Percentiles rank a stretch among this genome's conserved stretches.
Conservation (phyloP, 2,113 vertebrate genomes). For the Phalacrocorax pelagicus region DNA sequence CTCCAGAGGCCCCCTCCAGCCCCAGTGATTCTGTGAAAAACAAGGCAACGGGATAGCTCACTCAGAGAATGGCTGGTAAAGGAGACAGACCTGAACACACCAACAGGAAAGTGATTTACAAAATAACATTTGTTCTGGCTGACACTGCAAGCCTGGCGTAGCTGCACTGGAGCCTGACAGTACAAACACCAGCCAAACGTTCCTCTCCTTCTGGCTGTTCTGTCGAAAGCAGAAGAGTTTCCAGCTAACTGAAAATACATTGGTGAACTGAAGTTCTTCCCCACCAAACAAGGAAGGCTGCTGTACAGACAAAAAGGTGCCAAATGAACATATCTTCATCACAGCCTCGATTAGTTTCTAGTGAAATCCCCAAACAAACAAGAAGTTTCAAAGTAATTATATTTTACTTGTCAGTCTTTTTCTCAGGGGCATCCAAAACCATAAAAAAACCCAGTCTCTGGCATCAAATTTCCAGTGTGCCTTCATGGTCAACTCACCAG, state of each 20-base stretch:
- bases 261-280: background rate
- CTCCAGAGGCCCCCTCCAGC: background rate
- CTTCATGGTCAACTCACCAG: background rate
- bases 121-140: slow-evolving; percentile 1
- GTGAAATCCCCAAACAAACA: background rate
- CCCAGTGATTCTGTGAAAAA: background rate
- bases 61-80: background rate
- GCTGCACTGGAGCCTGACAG: background rate
- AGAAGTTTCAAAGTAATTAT: background rate
- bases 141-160: background rate
- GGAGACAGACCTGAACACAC: background rate
- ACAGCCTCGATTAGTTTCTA: background rate
- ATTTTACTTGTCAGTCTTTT: background rate
- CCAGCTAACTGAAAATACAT: background rate
- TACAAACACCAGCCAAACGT: background rate
- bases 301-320: background rate
- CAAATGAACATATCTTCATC: background rate
- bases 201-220: background rate
- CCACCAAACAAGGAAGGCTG: background rate
- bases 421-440: background rate
- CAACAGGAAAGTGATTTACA: background rate
- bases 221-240: background rate
- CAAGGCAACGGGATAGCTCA: background rate
- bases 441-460: background rate
- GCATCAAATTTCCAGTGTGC: background rate